Percentiles rank a stretch among this genome's conserved stretches.
These are phyloP conservation scores for Progne subis DNA, from an alignment of 2,113 vertebrate genomes.

Conservation along the genomic window DNA sequence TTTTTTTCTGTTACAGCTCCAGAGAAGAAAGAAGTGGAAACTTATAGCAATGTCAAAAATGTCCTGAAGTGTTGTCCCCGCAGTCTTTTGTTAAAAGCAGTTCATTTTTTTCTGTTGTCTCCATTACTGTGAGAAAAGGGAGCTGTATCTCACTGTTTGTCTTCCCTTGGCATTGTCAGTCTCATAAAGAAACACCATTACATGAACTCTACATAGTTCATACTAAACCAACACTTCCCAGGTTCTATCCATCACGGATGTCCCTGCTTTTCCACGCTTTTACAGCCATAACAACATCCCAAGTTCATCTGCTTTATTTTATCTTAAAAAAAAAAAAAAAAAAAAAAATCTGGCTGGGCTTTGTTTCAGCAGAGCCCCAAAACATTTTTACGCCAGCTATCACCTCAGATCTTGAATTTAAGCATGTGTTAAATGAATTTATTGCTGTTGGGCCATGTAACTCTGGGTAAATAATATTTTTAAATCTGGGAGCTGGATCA, in stretches of 20 bases:
- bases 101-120: conserved; percentile 79
- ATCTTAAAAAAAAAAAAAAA: neutral
- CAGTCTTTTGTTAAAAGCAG: conserved; percentile 81
- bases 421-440: neutral
- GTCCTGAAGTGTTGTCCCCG: conserved; percentile 76
- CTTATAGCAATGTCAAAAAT: conserved; percentile 76
- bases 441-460: neutral
- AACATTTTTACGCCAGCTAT: neutral
- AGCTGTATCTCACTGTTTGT: conserved; percentile 82
- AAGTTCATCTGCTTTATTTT: conserved; percentile 1
- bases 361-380: neutral
- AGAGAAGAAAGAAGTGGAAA: conserved; percentile 79
- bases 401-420: neutral
- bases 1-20: conserved; percentile 76
- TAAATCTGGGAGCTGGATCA: neutral
- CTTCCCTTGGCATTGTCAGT: conserved; percentile 79
- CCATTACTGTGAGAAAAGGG: conserved; percentile 78
- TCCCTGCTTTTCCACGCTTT: conserved; percentile 56
- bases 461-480: neutral
- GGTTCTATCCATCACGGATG: conserved; percentile 47
- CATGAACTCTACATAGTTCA: conserved; percentile 52
- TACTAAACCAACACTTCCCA: neutral
- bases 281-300: conserved; percentile 9
- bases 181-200: conserved; percentile 63
- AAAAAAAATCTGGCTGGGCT: neutral